Base-by-base conservation (phyloP, 2,113 vertebrate genomes). In the Montifringilla adamsi region DNA sequence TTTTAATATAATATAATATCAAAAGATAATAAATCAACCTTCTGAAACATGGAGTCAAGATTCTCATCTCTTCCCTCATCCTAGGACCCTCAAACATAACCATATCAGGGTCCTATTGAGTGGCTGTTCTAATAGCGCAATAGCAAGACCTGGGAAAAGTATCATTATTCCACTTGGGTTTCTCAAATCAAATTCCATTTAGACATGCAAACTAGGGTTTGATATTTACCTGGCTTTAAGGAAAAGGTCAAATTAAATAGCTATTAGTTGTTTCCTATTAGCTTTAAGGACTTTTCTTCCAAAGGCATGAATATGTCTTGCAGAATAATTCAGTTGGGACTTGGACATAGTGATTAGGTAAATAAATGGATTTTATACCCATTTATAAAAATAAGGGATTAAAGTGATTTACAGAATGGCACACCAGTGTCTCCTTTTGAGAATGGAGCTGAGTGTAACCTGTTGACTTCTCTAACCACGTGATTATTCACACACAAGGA, bases 161-260 rank as follows among this genome's bases (percentile, higher is more conserved):
- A 74, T 80, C 11, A 1, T 30, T 86, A 33, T 92, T 90, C 83
- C 59, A 50, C 59, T 69, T 92, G 86, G 70, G 49, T 64, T 90
- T 92, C 79, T 89, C 49, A 68, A 56, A 68, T 76, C 50, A 91
- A 68, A 87, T 83, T 91, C 79, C 46, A 85, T 37, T 81, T 75
- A 66, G 66, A 73, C 30, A 17, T 69, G 75, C 63, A 96, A 94
- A 90, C 59, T 62, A 58, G 60, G 55, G 46, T 80, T 93, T 90
- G 72, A 84, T 95, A 96, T 97, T 96, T 97, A 74, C 86, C 64
- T 86, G 59, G 33, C 46, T 92, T 92, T 59, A 84, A 92, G 68
- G 33, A 74, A 96, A 93, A 96, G 86, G 85, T 90, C 79, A 89
- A 80, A 89, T 88, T 84, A 80, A 94, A 94, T 84, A 93, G 63